Base-by-base conservation (phyloP, 2,888 invertebrate genomes). In the Leistus spinibarbis region DNA sequence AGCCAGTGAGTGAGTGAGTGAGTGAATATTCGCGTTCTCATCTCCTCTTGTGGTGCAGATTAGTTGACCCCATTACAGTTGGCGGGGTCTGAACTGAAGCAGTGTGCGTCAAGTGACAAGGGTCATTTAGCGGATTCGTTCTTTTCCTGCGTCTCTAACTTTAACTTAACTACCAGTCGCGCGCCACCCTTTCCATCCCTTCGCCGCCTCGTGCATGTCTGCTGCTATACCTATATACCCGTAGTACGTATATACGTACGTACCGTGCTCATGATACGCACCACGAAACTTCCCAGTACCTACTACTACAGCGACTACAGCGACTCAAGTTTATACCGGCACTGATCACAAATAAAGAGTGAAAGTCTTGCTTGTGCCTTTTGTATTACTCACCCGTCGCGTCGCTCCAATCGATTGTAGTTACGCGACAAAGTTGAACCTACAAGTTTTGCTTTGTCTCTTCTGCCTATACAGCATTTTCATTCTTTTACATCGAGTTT, bases 121-220 rank as follows among this genome's bases (percentile, higher is more conserved):
- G 71, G 71, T 71, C 71, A 71, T 71, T 71, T 71, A 71, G 64
- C 66, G 19, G 66, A 53, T 64, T 20, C 60, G 60, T 60, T 60
- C 60, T 60, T 60, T 60, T 60, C 60, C 64, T 20, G 64, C 27
- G 69, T 57, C 27, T 57, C 23, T 71, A 71, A 71, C 54, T 71
- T 64, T 60, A 60, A 60, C 60, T 60, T 60, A 60, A 60, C 60
- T 40, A 40, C 40, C 40, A 40, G 40, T 1, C 40, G 40, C 40
- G 1, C 40, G 40, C 40, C 40, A 40, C 40, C 40, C 40, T 40
- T 40, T 40, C 40, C 40, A 40, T 40, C 13, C 40, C 40, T 10
- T 40, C 40, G 7, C 13, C 7, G 7, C 40, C 40, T 40, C 13
- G 40, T 40, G 40, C 13, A 40, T 40, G 40, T 40, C 40, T 40